A percentile compares a stretch with the other conserved stretches of the same genome.
Evolutionary conservation across 2,113 vertebrate genomes (phyloP).

Genomic region (Ictalurus punctatus): DNA sequence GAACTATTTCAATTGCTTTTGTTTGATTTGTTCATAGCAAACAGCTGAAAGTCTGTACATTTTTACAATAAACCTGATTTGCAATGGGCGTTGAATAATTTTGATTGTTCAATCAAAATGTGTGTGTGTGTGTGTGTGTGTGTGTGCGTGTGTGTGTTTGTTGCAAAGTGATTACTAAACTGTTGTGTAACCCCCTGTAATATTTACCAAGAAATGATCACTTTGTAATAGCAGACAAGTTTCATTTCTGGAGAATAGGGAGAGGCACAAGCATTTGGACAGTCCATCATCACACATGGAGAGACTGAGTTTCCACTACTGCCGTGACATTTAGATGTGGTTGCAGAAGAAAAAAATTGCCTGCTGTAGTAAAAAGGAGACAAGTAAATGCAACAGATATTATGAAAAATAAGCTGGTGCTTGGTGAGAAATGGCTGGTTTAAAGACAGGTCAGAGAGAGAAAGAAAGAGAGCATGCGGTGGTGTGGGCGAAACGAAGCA

Average conservation of each 20-base stretch:
- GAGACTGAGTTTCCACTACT: conserved; percentile 65
- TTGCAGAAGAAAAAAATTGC: conserved; percentile 38
- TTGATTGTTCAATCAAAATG: too few species aligned
- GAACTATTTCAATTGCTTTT: too few species aligned
- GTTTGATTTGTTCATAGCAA: too few species aligned
- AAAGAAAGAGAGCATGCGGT: conserved; percentile 42
- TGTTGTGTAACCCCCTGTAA: not conserved
- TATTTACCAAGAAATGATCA: conserved; percentile 1
- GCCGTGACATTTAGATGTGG: conserved; percentile 69
- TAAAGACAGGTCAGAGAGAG: conserved; percentile 65
- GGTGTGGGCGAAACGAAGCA: conserved; percentile 70
- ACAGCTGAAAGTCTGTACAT: too few species aligned
- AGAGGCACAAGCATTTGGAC: conserved; percentile 43
- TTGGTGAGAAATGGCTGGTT: conserved; percentile 74
- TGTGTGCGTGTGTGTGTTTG: too few species aligned
- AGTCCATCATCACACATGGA: conserved; percentile 49
- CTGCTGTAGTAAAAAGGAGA: conserved; percentile 56
- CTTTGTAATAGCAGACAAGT: conserved; percentile 19
- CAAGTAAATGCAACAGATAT: conserved; percentile 56
- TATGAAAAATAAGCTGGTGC: conserved; percentile 72
- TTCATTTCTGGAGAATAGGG: conserved; percentile 54
- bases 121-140: too few species aligned
- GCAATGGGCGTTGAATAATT: too few species aligned
- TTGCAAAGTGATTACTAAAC: not conserved
- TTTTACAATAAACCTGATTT: too few species aligned